These are phyloP conservation scores for Crocidura indochinensis DNA, from an alignment of 2,797 vertebrate genomes.

Conservation along the genomic window DNA sequence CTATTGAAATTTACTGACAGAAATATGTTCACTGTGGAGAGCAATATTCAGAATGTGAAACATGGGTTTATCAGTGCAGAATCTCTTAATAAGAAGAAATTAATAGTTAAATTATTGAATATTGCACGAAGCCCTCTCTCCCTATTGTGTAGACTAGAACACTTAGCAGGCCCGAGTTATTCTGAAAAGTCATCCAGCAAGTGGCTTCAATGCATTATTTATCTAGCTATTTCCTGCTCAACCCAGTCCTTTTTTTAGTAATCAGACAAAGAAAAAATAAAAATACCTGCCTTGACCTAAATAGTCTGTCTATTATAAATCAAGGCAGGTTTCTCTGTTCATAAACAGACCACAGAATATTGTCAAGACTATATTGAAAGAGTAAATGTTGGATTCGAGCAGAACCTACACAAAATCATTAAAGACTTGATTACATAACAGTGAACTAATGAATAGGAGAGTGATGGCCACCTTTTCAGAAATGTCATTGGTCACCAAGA, in stretches of 20 bases:
- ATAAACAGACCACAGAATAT: conserved; percentile 64
- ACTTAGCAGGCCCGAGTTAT: not conserved
- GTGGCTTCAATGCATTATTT: conserved; percentile 75
- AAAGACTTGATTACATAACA: conserved; percentile 54
- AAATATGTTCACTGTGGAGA: conserved; percentile 49
- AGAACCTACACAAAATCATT: conserved; percentile 38
- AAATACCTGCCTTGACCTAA: conserved; percentile 81
- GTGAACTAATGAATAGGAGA: conserved; percentile 35
- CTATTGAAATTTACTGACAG: conserved; percentile 53
- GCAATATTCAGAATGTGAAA: conserved; percentile 69
- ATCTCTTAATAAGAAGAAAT: conserved; percentile 66
- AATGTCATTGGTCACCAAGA: not conserved
- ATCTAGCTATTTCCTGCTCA: conserved; percentile 73
- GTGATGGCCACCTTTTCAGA: conserved; percentile 18
- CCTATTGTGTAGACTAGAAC: conserved; percentile 66
- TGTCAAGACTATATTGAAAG: conserved; percentile 71
- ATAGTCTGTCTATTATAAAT: conserved; percentile 86
- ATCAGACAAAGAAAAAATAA: conserved; percentile 77
- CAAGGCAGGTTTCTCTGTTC: conserved; percentile 75
- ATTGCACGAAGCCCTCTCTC: too few relatives aligned
- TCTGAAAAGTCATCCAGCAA: conserved; percentile 56
- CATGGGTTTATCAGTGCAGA: conserved; percentile 39
- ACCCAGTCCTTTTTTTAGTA: conserved; percentile 58
- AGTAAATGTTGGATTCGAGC: conserved; percentile 58
- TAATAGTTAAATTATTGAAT: conserved; percentile 28